These are phyloP conservation scores for Agapornis canus DNA, from an alignment of 2,797 vertebrate species.

Conservation along the genomic window DNA sequence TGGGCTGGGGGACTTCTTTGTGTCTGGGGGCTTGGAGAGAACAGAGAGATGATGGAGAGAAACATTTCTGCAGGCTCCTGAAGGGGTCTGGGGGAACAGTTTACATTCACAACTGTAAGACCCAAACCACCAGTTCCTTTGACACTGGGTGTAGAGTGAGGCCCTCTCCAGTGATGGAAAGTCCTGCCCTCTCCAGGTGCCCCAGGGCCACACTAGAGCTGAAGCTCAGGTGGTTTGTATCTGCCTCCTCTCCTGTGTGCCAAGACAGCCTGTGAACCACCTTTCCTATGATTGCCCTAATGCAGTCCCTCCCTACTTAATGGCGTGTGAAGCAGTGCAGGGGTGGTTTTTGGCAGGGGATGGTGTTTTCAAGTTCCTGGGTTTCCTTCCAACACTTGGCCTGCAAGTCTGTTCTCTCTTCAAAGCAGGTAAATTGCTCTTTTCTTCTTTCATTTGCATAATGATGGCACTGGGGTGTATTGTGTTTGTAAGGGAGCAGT, in stretches of 20 bases:
- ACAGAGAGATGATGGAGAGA: not conserved
- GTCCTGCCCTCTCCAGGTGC: not conserved
- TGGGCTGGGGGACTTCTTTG: not conserved
- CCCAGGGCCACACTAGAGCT: not conserved
- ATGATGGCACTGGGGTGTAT: not conserved
- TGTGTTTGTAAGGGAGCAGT: not conserved
- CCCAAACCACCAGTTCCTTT: not conserved
- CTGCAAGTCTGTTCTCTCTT: not conserved
- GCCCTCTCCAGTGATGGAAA: rapidly evolving
- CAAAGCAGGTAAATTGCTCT: not conserved
- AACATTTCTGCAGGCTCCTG: not conserved
- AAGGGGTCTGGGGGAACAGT: not conserved
- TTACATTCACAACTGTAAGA: not conserved
- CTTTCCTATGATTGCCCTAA: rapidly evolving
- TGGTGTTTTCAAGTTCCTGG: not conserved
- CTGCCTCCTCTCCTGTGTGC: not conserved
- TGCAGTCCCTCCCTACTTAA: not conserved
- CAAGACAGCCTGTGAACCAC: not conserved
- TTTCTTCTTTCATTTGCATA: not conserved
- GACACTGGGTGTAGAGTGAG: rapidly evolving
- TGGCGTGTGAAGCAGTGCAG: rapidly evolving
- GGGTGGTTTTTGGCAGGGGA: not conserved
- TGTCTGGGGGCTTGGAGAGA: not conserved
- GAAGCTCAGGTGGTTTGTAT: too few relatives aligned
- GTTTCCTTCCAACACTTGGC: not conserved